A percentile compares a stretch with the other conserved stretches of the same genome.
phyloP scores from a whole-genome alignment of 2,113 vertebrate species.

The Falcunculus frontatus region DNA sequence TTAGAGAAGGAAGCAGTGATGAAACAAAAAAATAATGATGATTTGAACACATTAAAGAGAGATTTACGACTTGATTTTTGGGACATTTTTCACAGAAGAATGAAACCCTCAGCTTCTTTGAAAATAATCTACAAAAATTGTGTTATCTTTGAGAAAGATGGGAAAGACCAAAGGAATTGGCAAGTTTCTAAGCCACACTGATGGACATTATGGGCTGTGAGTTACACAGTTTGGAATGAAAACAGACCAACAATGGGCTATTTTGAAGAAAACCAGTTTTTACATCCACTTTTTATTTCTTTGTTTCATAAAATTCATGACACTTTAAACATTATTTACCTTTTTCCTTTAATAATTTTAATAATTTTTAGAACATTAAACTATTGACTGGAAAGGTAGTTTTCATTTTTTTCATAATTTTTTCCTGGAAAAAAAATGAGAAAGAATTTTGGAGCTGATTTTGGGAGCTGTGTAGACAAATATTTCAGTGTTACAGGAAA shows the following conservation, averaged over 20 bases:
- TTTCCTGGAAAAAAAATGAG: not conserved
- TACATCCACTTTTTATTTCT: not conserved
- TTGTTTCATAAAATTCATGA: not conserved
- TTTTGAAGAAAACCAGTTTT: not conserved
- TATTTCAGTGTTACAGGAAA: not conserved
- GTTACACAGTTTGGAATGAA: not conserved
- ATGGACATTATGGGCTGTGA: not conserved
- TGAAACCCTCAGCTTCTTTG: not conserved
- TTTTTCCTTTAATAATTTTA: not conserved
- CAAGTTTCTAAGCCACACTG: not conserved
- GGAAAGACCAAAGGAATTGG: not conserved
- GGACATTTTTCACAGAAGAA: not conserved
- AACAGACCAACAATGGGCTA: not conserved
- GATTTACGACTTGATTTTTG: not conserved
- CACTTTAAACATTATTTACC: not conserved
- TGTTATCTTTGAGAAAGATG: not conserved
- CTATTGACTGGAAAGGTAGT: not conserved
- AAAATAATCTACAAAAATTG: not conserved
- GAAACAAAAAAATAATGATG: not conserved
- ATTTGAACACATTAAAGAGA: not conserved
- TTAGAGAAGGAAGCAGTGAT: not conserved
- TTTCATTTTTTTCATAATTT: not conserved
- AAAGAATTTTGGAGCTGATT: not conserved
- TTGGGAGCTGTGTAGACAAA: not conserved
- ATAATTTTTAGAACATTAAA: not conserved